Evolutionary conservation across 2,113 vertebrate genomes (phyloP).

Genomic region (Panthera leo): DNA sequence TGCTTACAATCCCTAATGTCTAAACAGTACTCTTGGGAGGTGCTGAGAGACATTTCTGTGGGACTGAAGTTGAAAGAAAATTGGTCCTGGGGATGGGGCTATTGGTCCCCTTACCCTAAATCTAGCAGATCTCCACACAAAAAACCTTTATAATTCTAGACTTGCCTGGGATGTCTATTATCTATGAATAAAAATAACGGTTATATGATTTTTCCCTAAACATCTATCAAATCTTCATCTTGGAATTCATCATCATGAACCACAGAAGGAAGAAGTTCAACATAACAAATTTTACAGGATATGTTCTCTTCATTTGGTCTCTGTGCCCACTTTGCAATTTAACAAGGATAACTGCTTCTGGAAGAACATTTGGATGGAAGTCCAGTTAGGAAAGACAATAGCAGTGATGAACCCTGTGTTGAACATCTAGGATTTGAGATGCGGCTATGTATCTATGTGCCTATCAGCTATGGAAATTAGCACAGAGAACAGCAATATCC

Average conservation of each 20-base stretch:
- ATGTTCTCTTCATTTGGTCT: slow-evolving; percentile 10
- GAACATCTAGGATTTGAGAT: neutral
- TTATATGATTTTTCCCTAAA: slow-evolving; percentile 1
- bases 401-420: neutral
- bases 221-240: neutral
- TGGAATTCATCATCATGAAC: slow-evolving; percentile 24
- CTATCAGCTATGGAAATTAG: neutral
- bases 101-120: neutral
- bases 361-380: neutral
- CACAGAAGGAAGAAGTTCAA: neutral
- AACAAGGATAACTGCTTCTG: neutral
- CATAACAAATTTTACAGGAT: neutral
- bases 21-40: neutral
- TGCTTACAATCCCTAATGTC: neutral
- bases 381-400: neutral
- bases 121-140: neutral
- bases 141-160: neutral
- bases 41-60: neutral
- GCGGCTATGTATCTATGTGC: neutral
- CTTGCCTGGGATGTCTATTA: neutral
- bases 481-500: neutral
- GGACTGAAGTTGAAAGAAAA: neutral
- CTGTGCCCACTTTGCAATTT: neutral
- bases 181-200: slow-evolving; percentile 56
- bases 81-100: neutral